Percentiles rank a stretch among this genome's conserved stretches.
These are phyloP conservation scores for Etheostoma cragini DNA, from an alignment of 2,113 vertebrate genomes.

Conservation along the genomic window DNA sequence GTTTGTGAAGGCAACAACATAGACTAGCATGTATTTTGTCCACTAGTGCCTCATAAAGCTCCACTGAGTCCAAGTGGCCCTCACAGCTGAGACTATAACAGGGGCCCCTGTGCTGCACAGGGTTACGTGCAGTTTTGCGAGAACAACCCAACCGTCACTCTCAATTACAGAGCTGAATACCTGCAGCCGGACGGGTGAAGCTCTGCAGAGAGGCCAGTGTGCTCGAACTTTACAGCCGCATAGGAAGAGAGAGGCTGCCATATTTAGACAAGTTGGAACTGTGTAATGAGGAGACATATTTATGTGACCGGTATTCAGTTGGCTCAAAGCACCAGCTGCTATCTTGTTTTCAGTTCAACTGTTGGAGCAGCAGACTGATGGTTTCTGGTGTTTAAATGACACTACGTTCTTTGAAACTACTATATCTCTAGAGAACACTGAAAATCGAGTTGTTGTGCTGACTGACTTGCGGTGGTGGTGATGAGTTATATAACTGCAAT, in stretches of 20 bases:
- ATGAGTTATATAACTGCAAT: constrained; percentile 3
- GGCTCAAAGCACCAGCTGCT: constrained; percentile 24
- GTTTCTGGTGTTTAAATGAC: constrained; percentile 1
- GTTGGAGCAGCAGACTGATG: background rate
- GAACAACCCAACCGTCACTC: constrained; percentile 81
- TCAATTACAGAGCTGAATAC: constrained; percentile 84
- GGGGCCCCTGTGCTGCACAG: constrained; percentile 66
- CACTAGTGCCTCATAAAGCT: constrained; percentile 81
- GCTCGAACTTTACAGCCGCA: constrained; percentile 47
- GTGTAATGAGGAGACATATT: constrained; percentile 54
- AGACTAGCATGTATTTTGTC: constrained; percentile 49
- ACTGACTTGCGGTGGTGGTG: constrained; percentile 51
- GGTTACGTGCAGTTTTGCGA: constrained; percentile 72
- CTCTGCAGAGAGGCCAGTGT: constrained; percentile 65
- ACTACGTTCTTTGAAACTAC: background rate
- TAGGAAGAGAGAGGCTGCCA: constrained; percentile 34
- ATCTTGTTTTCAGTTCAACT: constrained; percentile 29
- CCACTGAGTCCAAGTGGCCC: constrained; percentile 71
- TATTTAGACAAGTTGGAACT: constrained; percentile 47
- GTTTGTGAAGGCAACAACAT: background rate
- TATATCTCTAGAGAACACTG: background rate
- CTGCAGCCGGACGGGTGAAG: constrained; percentile 62
- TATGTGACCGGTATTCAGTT: background rate
- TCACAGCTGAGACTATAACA: constrained; percentile 77
- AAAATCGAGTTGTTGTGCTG: constrained; percentile 6